Percentiles rank a stretch among this genome's conserved stretches.
Conservation (phyloP, 2,797 vertebrate genomes). For the Channa striata region DNA sequence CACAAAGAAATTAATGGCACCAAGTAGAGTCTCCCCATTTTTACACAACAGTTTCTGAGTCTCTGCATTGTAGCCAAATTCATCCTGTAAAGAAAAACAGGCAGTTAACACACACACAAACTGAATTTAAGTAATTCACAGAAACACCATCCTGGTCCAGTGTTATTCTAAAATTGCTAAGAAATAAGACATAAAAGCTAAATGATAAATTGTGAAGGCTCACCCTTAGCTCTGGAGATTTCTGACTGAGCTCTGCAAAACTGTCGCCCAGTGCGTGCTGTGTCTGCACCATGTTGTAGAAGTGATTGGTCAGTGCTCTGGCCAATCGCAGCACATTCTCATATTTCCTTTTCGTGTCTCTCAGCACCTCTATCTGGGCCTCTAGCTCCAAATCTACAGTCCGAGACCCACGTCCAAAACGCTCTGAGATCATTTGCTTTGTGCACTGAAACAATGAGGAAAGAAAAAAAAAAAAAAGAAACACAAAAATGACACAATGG, state of each 20-base stretch:
- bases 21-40: constrained; percentile 96
- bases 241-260: constrained; percentile 98
- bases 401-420: constrained; percentile 94
- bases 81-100: constrained; percentile 84
- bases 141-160: too few species aligned
- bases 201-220: constrained; percentile 25
- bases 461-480: background rate
- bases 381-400: constrained; percentile 97
- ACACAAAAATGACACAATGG: background rate
- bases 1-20: constrained; percentile 97
- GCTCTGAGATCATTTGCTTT: constrained; percentile 95
- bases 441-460: constrained; percentile 85
- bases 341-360: constrained; percentile 97
- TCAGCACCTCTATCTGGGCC: constrained; percentile 94
- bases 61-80: constrained; percentile 98
- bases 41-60: constrained; percentile 97
- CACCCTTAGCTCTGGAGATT: constrained; percentile 97
- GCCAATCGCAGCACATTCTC: constrained; percentile 92
- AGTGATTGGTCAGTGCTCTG: constrained; percentile 91
- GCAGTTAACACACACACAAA: background rate
- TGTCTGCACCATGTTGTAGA: constrained; percentile 98
- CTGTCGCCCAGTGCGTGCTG: constrained; percentile 95
- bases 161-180: background rate
- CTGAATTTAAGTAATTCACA: background rate
- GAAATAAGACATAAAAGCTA: background rate